These are phyloP conservation scores for Lasioglossum figueresi DNA, from an alignment of 2,888 invertebrate species.

Conservation along the genomic window DNA sequence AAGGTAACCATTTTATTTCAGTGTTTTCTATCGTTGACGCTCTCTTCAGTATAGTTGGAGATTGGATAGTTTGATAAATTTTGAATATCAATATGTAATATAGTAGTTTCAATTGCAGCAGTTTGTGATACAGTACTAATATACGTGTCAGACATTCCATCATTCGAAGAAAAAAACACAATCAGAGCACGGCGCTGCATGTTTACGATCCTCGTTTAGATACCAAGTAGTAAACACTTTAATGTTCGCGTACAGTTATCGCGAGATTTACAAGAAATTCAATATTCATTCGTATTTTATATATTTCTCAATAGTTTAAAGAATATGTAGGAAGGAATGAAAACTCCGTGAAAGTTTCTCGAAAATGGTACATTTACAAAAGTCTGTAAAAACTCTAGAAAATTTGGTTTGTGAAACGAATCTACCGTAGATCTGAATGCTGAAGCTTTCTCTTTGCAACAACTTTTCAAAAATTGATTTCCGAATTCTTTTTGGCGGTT, in stretches of 20 bases:
- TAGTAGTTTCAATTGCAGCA: background rate
- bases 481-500: too few relatives aligned
- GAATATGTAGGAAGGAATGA: too few relatives aligned
- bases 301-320: too few relatives aligned
- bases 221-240: background rate
- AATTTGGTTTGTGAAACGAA: too few relatives aligned
- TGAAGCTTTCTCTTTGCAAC: too few relatives aligned
- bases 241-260: background rate
- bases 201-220: background rate
- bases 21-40: background rate
- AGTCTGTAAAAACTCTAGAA: too few relatives aligned
- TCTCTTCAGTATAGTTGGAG: background rate
- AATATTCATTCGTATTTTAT: background rate
- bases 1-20: conserved; percentile 85
- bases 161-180: background rate
- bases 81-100: background rate
- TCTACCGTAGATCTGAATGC: too few relatives aligned
- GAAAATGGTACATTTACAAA: too few relatives aligned
- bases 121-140: background rate
- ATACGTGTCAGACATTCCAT: background rate
- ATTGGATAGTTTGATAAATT: background rate
- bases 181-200: background rate
- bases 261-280: background rate
- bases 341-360: too few relatives aligned
- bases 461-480: too few relatives aligned